These are phyloP conservation scores for Cyanoliseus patagonus DNA, from an alignment of 2,113 vertebrate genomes.

Conservation along the genomic window DNA sequence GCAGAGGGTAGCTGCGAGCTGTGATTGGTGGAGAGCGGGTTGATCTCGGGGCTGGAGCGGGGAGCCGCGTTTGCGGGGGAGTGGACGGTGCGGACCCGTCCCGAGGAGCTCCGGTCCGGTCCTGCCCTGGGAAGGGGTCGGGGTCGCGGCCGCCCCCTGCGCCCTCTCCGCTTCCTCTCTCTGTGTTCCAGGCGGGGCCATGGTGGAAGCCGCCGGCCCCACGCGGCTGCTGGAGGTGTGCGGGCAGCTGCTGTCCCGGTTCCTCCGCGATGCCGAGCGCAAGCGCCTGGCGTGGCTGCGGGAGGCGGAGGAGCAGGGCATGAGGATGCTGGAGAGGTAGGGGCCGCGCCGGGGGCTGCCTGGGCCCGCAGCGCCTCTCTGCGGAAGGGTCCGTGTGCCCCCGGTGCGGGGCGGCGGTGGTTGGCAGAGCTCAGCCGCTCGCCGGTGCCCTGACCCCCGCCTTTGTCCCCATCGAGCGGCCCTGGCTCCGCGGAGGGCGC, in stretches of 20 bases:
- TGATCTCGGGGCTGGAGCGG: rapidly evolving
- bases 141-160: too few relatives aligned
- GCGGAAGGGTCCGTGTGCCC: too few relatives aligned
- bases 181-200: neutral
- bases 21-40: neutral
- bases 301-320: constrained; percentile 89
- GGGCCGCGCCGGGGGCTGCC: neutral
- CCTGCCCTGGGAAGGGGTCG: too few relatives aligned
- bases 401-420: neutral
- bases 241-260: constrained; percentile 77
- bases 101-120: too few relatives aligned
- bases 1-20: rapidly evolving
- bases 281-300: constrained; percentile 89
- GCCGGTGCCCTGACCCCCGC: neutral
- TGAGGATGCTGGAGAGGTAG: constrained; percentile 87
- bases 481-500: too few relatives aligned
- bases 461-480: neutral
- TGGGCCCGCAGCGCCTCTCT: neutral
- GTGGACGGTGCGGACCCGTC: rapidly evolving
- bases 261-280: constrained; percentile 74
- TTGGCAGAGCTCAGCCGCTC: too few relatives aligned
- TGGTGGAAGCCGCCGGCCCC: constrained; percentile 64
- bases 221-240: constrained; percentile 80
- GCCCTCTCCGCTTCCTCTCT: rapidly evolving
- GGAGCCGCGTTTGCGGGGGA: neutral